These are phyloP conservation scores for Andrena minutula DNA, from an alignment of 2,888 invertebrate genomes.

Conservation along the genomic window DNA sequence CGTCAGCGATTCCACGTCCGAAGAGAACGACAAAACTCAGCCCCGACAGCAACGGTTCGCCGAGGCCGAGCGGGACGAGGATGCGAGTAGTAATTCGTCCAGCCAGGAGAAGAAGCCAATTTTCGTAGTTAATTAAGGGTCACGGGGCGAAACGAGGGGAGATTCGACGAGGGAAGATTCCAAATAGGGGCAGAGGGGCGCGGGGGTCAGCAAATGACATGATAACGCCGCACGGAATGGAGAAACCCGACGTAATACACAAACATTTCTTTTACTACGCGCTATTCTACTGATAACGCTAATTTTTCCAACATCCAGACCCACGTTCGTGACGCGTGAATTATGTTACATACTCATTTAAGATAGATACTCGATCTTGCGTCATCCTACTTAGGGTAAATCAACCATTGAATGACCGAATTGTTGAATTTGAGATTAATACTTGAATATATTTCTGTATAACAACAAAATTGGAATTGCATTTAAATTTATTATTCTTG, in stretches of 20 bases:
- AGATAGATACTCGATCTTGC: not conserved
- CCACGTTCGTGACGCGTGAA: not conserved
- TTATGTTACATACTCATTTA: not conserved
- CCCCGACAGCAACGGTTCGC: not conserved
- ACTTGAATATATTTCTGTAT: no score
- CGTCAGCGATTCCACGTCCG: conserved; percentile 30
- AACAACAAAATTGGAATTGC: no score
- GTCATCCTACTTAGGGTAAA: no score
- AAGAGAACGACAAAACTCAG: conserved; percentile 6
- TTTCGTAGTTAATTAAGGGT: not conserved
- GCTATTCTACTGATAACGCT: not conserved
- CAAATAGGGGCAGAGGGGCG: not conserved
- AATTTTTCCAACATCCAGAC: not conserved
- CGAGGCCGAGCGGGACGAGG: not conserved
- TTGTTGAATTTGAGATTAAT: no score
- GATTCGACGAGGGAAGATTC: not conserved
- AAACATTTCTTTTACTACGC: not conserved
- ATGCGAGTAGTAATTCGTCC: not conserved
- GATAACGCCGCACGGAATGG: not conserved
- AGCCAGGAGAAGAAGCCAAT: conserved; percentile 23
- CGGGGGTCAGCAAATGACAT: not conserved
- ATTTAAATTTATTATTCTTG: no score
- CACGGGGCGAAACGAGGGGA: not conserved
- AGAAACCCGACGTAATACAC: not conserved
- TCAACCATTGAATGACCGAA: no score